phyloP scores from a whole-genome alignment of 1,140 invertebrate genomes.

The Bombus balteatus region DNA sequence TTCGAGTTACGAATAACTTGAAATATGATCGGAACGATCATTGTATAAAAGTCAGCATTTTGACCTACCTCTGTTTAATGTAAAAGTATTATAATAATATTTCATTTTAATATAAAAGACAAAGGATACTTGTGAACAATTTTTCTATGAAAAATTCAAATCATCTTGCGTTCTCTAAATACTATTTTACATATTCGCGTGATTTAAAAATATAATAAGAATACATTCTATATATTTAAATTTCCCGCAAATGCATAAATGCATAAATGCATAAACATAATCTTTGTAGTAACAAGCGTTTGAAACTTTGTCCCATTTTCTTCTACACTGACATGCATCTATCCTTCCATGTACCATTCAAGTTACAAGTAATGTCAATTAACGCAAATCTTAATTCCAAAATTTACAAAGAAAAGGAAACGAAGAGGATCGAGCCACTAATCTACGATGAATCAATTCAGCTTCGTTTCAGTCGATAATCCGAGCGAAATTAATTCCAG shows the following conservation, averaged over 20 bases:
- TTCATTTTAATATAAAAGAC: too few species aligned
- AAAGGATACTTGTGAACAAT: too few species aligned
- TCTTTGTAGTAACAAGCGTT: neutral
- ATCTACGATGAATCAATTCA: neutral
- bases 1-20: too few species aligned
- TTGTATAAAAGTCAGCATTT: too few species aligned
- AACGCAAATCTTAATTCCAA: neutral
- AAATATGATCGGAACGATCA: too few species aligned
- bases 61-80: too few species aligned
- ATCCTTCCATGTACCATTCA: neutral
- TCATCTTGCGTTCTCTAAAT: too few species aligned
- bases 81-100: too few species aligned
- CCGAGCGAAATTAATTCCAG: neutral
- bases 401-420: neutral
- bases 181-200: too few species aligned
- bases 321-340: neutral
- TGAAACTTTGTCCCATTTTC: neutral
- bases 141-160: too few species aligned
- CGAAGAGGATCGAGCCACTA: too few species aligned
- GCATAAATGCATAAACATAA: neutral
- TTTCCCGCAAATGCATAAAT: neutral
- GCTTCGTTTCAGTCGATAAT: neutral
- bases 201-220: neutral
- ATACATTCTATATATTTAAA: neutral
- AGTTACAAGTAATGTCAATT: neutral